These are phyloP conservation scores for Podarcis lilfordi DNA, from an alignment of 2,797 vertebrate genomes.

Conservation along the genomic window DNA sequence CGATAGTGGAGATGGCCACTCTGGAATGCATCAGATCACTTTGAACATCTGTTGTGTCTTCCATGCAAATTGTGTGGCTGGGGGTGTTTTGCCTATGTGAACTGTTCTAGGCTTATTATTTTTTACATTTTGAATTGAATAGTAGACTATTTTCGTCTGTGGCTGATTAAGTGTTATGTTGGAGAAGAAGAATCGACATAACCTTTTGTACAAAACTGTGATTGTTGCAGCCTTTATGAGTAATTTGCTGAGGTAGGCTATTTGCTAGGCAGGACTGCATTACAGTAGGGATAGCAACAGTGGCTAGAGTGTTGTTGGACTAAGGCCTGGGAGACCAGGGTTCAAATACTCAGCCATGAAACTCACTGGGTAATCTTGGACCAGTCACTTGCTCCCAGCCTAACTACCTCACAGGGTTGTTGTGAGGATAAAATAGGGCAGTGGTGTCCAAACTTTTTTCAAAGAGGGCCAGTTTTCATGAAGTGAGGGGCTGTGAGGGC, in stretches of 20 bases:
- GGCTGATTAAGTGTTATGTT: not conserved
- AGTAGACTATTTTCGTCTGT: not conserved
- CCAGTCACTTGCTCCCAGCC: too few relatives aligned
- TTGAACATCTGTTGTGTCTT: not conserved
- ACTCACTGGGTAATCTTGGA: too few relatives aligned
- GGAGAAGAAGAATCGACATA: not conserved
- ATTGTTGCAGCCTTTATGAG: not conserved
- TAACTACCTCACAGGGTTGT: too few relatives aligned
- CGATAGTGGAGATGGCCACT: not conserved
- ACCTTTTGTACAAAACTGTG: not conserved
- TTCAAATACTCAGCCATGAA: too few relatives aligned
- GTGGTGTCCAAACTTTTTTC: too few relatives aligned
- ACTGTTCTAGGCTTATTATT: not conserved
- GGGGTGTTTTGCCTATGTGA: not conserved
- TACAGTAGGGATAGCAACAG: not conserved
- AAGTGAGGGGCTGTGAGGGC: too few relatives aligned
- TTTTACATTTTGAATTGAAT: not conserved
- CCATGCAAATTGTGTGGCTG: not conserved
- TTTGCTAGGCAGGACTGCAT: not conserved
- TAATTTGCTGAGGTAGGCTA: not conserved
- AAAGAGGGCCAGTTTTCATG: too few relatives aligned
- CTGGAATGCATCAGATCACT: not conserved
- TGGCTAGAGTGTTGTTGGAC: not conserved
- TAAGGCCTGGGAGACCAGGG: too few relatives aligned
- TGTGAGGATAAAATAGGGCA: too few relatives aligned